phyloP scores from a whole-genome alignment of 2,797 vertebrate genomes.

The Arctocebus calabarensis region DNA sequence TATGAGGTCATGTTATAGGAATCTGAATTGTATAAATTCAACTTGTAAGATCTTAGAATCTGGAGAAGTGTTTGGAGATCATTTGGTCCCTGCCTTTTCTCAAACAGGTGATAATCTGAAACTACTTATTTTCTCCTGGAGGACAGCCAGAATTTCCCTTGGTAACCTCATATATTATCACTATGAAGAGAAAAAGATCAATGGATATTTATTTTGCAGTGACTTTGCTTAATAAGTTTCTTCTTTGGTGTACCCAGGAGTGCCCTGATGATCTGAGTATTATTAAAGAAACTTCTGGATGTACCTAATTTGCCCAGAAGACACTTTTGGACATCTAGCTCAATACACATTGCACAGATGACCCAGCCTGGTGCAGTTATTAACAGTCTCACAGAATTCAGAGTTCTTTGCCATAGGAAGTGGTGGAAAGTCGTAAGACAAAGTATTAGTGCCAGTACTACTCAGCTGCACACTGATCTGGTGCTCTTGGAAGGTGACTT shows the following conservation, averaged over 20 bases:
- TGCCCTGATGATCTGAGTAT: neutral
- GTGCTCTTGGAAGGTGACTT: neutral
- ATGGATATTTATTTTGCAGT: constrained; percentile 42
- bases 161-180: neutral
- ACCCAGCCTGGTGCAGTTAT: neutral
- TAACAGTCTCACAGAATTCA: neutral
- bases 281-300: constrained; percentile 20
- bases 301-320: neutral
- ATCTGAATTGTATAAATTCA: constrained; percentile 44
- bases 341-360: neutral
- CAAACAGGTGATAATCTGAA: neutral
- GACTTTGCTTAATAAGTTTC: constrained; percentile 40
- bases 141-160: neutral
- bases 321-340: constrained; percentile 18
- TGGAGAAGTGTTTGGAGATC: neutral
- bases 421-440: neutral
- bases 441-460: neutral
- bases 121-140: constrained; percentile 3
- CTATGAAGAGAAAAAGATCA: constrained; percentile 21
- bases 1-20: constrained; percentile 39
- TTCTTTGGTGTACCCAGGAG: neutral
- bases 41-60: constrained; percentile 20
- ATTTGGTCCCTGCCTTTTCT: neutral
- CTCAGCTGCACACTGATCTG: neutral
- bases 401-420: neutral